A percentile compares a stretch with the other conserved stretches of the same genome.
These are phyloP conservation scores for Xyrichtys novacula DNA, from an alignment of 2,797 vertebrate species.

Conservation along the genomic window DNA sequence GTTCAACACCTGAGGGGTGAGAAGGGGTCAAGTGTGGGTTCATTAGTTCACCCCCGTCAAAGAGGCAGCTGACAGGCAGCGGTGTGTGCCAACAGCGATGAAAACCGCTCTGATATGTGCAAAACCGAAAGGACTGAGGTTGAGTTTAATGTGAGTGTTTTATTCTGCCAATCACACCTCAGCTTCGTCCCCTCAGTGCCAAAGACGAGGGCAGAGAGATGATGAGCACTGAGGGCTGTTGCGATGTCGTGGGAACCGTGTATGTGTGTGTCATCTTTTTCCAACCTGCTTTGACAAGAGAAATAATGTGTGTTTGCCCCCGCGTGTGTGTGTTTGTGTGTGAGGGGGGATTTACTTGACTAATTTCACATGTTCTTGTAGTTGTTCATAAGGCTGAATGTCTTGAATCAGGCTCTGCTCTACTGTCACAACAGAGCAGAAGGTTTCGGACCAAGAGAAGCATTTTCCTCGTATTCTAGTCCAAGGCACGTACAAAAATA, in stretches of 20 bases:
- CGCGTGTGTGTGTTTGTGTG: conserved; percentile 6
- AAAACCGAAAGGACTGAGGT: conserved; percentile 34
- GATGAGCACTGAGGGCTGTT: conserved; percentile 38
- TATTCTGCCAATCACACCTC: conserved; percentile 60
- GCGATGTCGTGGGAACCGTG: neutral
- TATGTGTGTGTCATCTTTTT: conserved; percentile 31
- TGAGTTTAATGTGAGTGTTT: conserved; percentile 59
- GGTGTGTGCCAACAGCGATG: conserved; percentile 20
- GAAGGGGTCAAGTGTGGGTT: conserved; percentile 62
- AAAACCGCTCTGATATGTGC: conserved; percentile 32
- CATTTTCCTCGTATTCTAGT: conserved; percentile 37
- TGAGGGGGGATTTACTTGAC: conserved; percentile 15
- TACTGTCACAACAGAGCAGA: neutral
- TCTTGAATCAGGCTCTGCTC: conserved; percentile 11
- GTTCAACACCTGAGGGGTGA: conserved; percentile 60
- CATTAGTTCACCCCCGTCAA: conserved; percentile 57
- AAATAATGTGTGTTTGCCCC: neutral
- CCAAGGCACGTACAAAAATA: conserved; percentile 75
- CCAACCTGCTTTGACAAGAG: conserved; percentile 18
- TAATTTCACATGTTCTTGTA: conserved; percentile 1
- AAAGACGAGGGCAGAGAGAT: conserved; percentile 41
- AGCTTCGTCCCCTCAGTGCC: conserved; percentile 9
- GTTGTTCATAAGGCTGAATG: conserved; percentile 35
- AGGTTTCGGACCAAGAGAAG: conserved; percentile 13
- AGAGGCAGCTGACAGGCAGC: conserved; percentile 53